Percentiles rank a stretch among this genome's conserved stretches.
These are phyloP conservation scores for Acanthisitta chloris DNA, from an alignment of 2,113 vertebrate species.

Conservation along the genomic window DNA sequence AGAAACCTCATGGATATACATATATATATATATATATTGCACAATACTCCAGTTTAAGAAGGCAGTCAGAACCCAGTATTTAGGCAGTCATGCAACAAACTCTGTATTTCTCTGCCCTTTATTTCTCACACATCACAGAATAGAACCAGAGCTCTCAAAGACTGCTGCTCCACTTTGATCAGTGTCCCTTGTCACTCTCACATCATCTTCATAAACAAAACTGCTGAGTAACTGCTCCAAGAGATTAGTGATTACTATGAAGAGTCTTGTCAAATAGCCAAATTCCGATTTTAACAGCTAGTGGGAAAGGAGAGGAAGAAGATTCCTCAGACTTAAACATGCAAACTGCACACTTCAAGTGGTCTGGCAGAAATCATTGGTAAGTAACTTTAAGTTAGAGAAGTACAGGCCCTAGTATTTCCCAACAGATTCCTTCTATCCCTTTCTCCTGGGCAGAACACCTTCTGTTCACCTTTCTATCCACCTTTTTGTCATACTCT, in stretches of 20 bases:
- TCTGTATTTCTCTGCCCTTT: not conserved
- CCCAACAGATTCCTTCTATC: not conserved
- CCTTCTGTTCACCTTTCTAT: not conserved
- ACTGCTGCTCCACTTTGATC: not conserved
- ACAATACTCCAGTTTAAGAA: not conserved
- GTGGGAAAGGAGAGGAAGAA: not conserved
- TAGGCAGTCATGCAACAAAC: not conserved
- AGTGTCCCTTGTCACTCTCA: not conserved
- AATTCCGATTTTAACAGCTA: not conserved
- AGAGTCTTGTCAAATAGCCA: not conserved
- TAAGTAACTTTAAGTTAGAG: not conserved
- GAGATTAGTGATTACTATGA: not conserved
- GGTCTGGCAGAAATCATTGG: not conserved
- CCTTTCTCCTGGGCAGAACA: not conserved
- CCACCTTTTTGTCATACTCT: not conserved
- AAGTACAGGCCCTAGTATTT: not conserved
- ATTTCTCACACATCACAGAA: not conserved
- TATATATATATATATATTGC: not conserved
- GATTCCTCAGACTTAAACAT: not conserved
- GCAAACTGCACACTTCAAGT: not conserved
- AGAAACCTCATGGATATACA: not conserved
- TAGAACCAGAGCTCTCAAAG: not conserved
- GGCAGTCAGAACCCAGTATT: not conserved
- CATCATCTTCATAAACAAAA: not conserved
- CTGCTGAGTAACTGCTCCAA: not conserved